Percentiles rank a stretch among this genome's conserved stretches.
These are phyloP conservation scores for Laterallus jamaicensis DNA, from an alignment of 2,113 vertebrate genomes.

Conservation along the genomic window DNA sequence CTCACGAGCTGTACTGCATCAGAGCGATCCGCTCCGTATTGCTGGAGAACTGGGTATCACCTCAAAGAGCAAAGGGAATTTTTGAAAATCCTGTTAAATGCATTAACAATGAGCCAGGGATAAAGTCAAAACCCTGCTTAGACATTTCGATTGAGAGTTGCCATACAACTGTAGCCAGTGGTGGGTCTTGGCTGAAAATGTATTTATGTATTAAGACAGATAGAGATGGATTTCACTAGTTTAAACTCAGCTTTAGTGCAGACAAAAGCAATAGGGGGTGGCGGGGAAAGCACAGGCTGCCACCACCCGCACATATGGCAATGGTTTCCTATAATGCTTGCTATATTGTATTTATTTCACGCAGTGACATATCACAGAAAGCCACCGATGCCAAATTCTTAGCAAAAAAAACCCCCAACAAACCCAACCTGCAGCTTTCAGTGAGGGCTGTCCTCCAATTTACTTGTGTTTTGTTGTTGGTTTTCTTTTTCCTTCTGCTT, in stretches of 20 bases:
- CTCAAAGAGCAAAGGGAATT: slow-evolving; percentile 1
- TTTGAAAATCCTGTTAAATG: slow-evolving; percentile 9
- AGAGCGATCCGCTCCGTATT: not conserved
- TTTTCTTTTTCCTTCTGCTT: slow-evolving; percentile 45
- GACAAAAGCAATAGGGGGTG: slow-evolving; percentile 44
- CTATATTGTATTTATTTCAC: slow-evolving; percentile 42
- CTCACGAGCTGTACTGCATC: not conserved
- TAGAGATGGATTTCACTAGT: slow-evolving; percentile 57
- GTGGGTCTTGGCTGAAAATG: slow-evolving; percentile 57
- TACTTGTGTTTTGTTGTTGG: slow-evolving; percentile 6
- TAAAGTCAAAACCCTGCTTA: slow-evolving; percentile 31
- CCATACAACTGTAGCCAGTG: slow-evolving; percentile 37
- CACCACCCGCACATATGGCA: slow-evolving; percentile 65
- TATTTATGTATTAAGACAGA: slow-evolving; percentile 46
- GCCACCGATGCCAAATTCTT: not conserved
- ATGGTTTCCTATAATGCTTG: slow-evolving; percentile 46
- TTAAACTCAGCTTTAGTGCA: slow-evolving; percentile 59
- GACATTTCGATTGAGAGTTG: not conserved
- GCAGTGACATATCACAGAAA: slow-evolving; percentile 24
- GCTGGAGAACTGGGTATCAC: not conserved
- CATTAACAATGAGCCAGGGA: slow-evolving; percentile 14
- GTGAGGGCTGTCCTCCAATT: slow-evolving; percentile 13
- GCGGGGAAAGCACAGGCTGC: slow-evolving; percentile 33
- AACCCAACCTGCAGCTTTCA: slow-evolving; percentile 5
- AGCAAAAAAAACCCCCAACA: not conserved